Conservation (phyloP, 2,797 vertebrate genomes). For the Amniataba percoides region DNA sequence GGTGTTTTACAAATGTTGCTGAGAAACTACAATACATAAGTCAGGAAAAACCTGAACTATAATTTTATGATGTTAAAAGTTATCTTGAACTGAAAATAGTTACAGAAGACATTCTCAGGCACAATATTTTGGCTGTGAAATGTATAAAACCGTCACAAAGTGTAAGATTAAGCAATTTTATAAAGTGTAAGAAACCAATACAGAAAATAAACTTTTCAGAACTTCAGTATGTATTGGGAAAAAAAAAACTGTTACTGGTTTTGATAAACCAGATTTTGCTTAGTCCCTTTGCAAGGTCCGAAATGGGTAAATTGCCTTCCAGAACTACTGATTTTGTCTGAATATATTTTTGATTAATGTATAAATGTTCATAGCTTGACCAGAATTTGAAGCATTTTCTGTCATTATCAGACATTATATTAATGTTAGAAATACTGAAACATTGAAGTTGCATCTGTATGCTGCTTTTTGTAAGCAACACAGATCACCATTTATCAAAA, state of each 20-base stretch:
- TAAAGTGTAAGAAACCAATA: too few species aligned
- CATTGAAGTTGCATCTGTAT: conserved; percentile 4
- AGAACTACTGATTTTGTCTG: not conserved
- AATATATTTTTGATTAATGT: not conserved
- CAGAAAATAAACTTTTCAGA: too few species aligned
- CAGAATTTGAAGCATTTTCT: not conserved
- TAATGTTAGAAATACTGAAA: conserved; percentile 1
- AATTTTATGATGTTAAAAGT: not conserved
- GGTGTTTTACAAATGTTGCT: not conserved
- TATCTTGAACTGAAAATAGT: not conserved
- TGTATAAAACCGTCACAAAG: too few species aligned
- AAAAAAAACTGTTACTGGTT: too few species aligned
- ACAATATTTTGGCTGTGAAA: too few species aligned
- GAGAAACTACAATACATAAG: not conserved
- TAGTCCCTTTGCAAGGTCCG: not conserved
- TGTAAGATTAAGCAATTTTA: too few species aligned
- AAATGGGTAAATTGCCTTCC: not conserved
- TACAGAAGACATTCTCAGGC: too few species aligned
- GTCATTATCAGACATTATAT: not conserved
- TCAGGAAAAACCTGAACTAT: not conserved
- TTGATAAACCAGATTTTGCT: too few species aligned
- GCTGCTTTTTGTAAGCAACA: conserved; percentile 2
- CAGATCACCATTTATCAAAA: conserved; percentile 3
- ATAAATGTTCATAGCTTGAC: not conserved
- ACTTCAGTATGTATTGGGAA: too few species aligned